phyloP scores from a whole-genome alignment of 2,113 vertebrate species.

The Cairina moschata region DNA sequence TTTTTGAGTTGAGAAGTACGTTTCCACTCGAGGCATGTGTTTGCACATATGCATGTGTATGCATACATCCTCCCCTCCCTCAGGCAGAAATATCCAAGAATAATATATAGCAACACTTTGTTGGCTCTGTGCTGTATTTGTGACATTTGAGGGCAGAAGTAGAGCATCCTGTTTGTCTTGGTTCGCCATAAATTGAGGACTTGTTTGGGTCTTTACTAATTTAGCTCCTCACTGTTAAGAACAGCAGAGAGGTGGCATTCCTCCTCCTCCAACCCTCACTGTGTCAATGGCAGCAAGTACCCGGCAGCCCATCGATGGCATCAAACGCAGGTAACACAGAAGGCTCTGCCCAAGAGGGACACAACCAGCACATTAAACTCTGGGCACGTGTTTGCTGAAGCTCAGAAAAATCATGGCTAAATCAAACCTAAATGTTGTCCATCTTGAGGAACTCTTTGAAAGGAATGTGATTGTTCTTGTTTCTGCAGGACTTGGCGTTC shows the following conservation, averaged over 20 bases:
- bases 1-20: background rate
- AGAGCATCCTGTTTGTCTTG: background rate
- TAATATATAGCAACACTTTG: background rate
- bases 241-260: fast-evolving
- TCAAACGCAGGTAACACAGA: too few relatives aligned
- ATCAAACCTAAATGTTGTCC: background rate
- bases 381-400: background rate
- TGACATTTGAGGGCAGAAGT: background rate
- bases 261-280: background rate
- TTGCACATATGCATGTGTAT: background rate
- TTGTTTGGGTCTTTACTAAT: background rate
- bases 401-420: background rate
- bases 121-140: background rate
- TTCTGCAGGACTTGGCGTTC: background rate
- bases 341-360: background rate
- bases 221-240: background rate
- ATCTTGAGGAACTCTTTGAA: background rate
- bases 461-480: background rate
- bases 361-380: background rate
- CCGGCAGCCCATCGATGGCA: background rate
- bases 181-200: background rate
- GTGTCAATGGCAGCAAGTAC: background rate
- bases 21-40: too few relatives aligned
- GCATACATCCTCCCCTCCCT: background rate
- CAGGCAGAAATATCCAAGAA: background rate